phyloP scores from a whole-genome alignment of 1,140 invertebrate genomes.

The Physella acuta region DNA sequence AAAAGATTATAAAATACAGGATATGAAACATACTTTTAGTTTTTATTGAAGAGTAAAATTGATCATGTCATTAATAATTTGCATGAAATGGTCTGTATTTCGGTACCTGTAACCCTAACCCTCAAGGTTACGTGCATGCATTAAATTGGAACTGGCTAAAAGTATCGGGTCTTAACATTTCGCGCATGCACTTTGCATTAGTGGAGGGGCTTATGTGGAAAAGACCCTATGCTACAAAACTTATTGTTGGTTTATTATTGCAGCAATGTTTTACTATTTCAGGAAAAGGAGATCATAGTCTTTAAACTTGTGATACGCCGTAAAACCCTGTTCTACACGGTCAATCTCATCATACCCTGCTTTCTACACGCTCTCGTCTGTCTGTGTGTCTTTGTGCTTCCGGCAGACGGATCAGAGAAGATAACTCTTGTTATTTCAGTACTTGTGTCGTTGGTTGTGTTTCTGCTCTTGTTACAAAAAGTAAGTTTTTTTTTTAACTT shows the following conservation, averaged over 20 bases:
- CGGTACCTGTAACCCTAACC: too few relatives aligned
- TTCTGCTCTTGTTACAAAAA: conserved; percentile 74
- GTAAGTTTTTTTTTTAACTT: conserved; percentile 12
- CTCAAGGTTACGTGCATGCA: too few relatives aligned
- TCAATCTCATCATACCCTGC: conserved; percentile 95
- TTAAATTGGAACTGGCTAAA: too few relatives aligned
- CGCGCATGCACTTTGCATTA: too few relatives aligned
- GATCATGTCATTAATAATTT: too few relatives aligned
- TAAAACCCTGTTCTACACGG: conserved; percentile 98
- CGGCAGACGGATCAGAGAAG: conserved; percentile 70
- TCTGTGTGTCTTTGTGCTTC: conserved; percentile 96
- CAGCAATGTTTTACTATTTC: neutral
- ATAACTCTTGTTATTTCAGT: conserved; percentile 97
- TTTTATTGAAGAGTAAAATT: too few relatives aligned
- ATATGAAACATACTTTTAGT: too few relatives aligned
- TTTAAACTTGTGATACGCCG: conserved; percentile 83
- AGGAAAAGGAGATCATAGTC: conserved; percentile 42
- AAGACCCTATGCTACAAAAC: too few relatives aligned
- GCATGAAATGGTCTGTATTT: too few relatives aligned
- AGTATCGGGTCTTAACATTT: too few relatives aligned
- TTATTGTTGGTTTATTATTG: neutral
- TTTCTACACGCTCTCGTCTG: conserved; percentile 97
- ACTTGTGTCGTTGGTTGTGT: conserved; percentile 97
- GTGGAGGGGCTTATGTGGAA: too few relatives aligned
- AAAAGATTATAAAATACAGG: too few relatives aligned